phyloP scores from a whole-genome alignment of 2,113 vertebrate species.

The Serilophus lunatus region DNA sequence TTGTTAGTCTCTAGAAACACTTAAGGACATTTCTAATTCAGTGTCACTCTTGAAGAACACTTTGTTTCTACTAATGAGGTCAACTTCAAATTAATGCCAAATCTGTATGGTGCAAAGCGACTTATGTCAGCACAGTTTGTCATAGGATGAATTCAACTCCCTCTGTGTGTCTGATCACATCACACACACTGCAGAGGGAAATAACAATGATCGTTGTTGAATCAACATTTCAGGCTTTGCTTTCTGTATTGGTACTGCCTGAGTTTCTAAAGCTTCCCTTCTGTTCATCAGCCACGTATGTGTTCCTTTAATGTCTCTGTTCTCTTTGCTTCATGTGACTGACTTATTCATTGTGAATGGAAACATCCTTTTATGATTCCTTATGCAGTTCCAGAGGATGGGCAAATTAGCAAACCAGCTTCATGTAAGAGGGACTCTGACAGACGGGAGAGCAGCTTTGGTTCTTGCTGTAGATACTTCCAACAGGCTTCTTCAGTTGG shows the following conservation, averaged over 20 bases:
- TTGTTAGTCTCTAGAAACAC: background rate
- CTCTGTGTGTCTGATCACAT: background rate
- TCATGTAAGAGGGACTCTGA: background rate
- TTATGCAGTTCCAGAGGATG: background rate
- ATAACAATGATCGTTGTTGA: background rate
- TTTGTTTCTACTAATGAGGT: background rate
- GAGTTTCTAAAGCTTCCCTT: constrained; percentile 10
- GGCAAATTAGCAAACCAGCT: constrained; percentile 25
- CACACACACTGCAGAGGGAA: background rate
- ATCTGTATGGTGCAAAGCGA: background rate
- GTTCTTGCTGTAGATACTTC: constrained; percentile 47
- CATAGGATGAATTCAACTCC: background rate
- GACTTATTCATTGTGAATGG: constrained; percentile 34
- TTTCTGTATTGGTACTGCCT: background rate
- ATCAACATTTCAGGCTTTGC: background rate
- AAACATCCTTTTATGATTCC: constrained; percentile 30
- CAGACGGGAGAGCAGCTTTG: constrained; percentile 13
- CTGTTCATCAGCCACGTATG: background rate
- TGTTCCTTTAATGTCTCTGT: background rate
- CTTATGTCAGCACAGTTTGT: background rate
- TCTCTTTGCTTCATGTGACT: background rate
- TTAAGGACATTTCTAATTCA: background rate
- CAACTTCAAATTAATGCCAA: background rate
- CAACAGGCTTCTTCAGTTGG: constrained; percentile 20
- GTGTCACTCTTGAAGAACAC: background rate